Evolutionary conservation across 2,888 invertebrate species (phyloP).

Genomic region (Acanthosoma haemorrhoidale): DNA sequence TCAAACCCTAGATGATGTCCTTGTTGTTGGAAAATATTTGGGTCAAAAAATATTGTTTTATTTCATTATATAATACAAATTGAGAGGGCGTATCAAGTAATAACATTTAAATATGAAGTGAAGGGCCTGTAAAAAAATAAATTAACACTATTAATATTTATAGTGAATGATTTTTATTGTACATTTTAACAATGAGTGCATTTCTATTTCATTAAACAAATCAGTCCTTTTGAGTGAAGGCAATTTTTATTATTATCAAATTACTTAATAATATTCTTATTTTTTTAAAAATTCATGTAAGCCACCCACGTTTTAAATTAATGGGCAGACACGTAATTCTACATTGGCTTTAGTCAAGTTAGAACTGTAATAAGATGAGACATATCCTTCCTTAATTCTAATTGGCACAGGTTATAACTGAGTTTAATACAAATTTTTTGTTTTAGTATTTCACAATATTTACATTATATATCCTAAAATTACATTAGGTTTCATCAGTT

Average conservation of each 20-base stretch:
- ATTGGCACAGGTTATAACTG: conserved; percentile 26
- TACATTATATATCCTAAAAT: conserved; percentile 4
- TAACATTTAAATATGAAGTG: too few relatives aligned
- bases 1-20: too few relatives aligned
- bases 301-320: too few relatives aligned
- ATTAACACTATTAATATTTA: not conserved
- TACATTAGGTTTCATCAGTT: conserved; percentile 10
- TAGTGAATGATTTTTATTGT: conserved; percentile 10
- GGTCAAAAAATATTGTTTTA: too few relatives aligned
- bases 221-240: conserved; percentile 18
- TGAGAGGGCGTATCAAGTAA: too few relatives aligned
- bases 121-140: too few relatives aligned
- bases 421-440: not conserved
- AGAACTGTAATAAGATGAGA: not conserved
- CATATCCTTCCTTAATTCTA: conserved; percentile 12
- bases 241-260: conserved; percentile 23
- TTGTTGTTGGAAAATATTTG: too few relatives aligned
- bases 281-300: not conserved
- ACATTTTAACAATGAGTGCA: conserved; percentile 20
- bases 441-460: conserved; percentile 21
- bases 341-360: conserved; percentile 19
- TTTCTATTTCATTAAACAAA: not conserved
- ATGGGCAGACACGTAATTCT: not conserved
- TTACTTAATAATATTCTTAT: conserved; percentile 2
- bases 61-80: too few relatives aligned